Conservation (phyloP, 2,888 invertebrate species). For the Horisme vitalbata region DNA sequence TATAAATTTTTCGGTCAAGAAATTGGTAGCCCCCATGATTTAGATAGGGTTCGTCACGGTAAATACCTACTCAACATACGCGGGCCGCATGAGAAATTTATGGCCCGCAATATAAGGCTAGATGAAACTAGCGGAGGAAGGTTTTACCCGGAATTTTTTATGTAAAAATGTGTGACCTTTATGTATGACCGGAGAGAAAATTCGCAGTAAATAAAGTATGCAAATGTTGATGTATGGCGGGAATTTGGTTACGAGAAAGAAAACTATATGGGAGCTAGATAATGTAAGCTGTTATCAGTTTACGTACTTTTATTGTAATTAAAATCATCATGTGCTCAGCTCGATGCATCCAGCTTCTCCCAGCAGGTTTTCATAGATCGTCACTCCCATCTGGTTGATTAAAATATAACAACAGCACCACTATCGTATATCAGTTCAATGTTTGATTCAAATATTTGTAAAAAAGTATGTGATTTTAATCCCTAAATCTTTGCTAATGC, state of each 20-base stretch:
- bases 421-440: too few relatives aligned
- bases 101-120: slow-evolving; percentile 67
- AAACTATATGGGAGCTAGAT: not conserved
- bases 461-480: too few relatives aligned
- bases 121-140: slow-evolving; percentile 55
- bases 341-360: too few relatives aligned
- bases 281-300: not conserved
- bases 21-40: slow-evolving; percentile 71
- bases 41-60: slow-evolving; percentile 58
- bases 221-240: slow-evolving; percentile 4
- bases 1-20: slow-evolving; percentile 81
- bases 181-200: slow-evolving; percentile 23
- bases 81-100: slow-evolving; percentile 59
- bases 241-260: slow-evolving; percentile 2
- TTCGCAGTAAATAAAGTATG: slow-evolving; percentile 26
- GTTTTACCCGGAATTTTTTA: slow-evolving; percentile 49
- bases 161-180: slow-evolving; percentile 40
- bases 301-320: too few relatives aligned
- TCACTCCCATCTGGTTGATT: too few relatives aligned
- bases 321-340: too few relatives aligned
- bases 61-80: slow-evolving; percentile 63
- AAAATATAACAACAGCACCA: too few relatives aligned
- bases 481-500: too few relatives aligned
- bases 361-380: too few relatives aligned
- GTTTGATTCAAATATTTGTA: too few relatives aligned